Evolutionary conservation across 2,113 vertebrate genomes (phyloP).

Genomic region (Crotalus horridus): DNA sequence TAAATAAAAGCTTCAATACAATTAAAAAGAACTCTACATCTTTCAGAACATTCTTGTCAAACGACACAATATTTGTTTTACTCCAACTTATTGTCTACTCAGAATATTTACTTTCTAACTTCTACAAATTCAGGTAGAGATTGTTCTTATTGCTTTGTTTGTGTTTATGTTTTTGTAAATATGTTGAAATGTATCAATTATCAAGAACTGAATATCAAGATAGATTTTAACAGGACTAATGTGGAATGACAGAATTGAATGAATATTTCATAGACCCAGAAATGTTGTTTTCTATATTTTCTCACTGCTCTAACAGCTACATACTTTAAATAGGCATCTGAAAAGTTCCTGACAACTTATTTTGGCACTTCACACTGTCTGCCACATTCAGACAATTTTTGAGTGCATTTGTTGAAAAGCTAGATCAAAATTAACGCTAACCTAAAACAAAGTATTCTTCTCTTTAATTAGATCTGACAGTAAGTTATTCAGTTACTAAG

Average conservation of each 20-base stretch:
- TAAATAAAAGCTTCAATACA: not conserved
- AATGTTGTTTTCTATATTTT: not conserved
- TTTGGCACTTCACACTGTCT: conserved; percentile 25
- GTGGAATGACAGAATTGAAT: not conserved
- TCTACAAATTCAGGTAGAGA: not conserved
- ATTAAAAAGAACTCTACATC: not conserved
- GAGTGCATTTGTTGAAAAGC: conserved; percentile 14
- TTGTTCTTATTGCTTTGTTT: not conserved
- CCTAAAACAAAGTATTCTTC: not conserved
- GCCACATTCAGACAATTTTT: conserved; percentile 16
- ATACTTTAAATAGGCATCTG: conserved; percentile 13
- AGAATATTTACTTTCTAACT: not conserved
- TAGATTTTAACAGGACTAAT: not conserved
- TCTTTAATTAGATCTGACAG: conserved; percentile 9
- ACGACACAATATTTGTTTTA: not conserved
- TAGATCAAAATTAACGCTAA: not conserved
- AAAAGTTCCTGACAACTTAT: conserved; percentile 29
- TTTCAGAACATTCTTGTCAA: not conserved
- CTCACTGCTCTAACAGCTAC: not conserved
- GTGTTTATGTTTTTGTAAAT: not conserved
- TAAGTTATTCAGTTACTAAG: not conserved
- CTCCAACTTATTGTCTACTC: not conserved
- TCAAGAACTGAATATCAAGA: not conserved
- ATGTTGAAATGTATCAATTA: not conserved
- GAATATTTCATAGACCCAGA: not conserved